A percentile compares a stretch with the other conserved stretches of the same genome.
phyloP scores from a whole-genome alignment of 2,797 vertebrate species.

The Falco concolor region DNA sequence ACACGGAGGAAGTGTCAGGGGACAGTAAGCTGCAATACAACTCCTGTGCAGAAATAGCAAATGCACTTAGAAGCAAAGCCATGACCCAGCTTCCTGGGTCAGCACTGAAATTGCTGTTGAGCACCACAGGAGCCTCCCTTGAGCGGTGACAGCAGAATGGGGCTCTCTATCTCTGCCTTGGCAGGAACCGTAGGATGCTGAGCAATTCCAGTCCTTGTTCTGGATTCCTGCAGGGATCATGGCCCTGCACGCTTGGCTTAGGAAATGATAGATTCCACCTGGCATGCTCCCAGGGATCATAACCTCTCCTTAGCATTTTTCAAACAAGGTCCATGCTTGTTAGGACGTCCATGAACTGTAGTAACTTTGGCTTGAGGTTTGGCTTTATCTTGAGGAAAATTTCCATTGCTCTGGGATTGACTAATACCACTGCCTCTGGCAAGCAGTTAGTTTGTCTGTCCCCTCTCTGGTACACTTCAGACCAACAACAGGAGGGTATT shows the following conservation, averaged over 20 bases:
- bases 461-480: neutral
- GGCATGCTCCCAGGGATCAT: neutral
- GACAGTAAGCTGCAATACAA: neutral
- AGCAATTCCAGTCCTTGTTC: neutral
- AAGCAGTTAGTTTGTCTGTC: neutral
- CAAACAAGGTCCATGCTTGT: neutral
- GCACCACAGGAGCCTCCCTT: neutral
- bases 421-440: neutral
- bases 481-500: neutral
- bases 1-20: neutral
- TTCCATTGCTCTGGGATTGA: neutral
- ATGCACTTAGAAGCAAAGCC: neutral
- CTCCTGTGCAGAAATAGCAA: neutral
- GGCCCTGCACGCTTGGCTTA: neutral
- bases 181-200: neutral
- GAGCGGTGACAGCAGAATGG: neutral
- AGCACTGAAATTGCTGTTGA: conserved; percentile 15
- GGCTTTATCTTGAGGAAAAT: conserved; percentile 36
- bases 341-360: neutral
- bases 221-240: neutral
- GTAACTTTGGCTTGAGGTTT: conserved; percentile 37
- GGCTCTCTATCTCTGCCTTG: conserved; percentile 6
- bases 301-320: neutral
- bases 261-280: neutral
- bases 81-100: neutral